Evolutionary conservation across 2,113 vertebrate species (phyloP).

Genomic region (Corydoras sp.): DNA sequence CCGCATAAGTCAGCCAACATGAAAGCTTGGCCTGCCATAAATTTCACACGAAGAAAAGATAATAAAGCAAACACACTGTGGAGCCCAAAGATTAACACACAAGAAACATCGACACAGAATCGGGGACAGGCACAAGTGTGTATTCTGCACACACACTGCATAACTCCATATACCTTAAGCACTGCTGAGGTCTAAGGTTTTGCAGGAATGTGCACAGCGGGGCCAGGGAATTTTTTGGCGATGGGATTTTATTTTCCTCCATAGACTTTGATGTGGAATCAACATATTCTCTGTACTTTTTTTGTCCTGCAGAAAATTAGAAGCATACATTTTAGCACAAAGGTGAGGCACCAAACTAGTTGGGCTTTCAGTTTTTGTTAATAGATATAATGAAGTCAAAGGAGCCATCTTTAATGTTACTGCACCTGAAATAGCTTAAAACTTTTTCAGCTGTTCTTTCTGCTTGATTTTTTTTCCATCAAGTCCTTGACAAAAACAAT

Average conservation of each 20-base stretch:
- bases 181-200: conserved; percentile 37
- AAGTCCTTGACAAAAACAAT: no score
- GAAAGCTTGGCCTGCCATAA: conserved; percentile 50
- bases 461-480: no score
- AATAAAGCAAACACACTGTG: conserved; percentile 48
- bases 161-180: conserved; percentile 48
- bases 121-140: neutral
- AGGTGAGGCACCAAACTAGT: conserved; percentile 45
- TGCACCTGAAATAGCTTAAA: no score
- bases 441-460: no score
- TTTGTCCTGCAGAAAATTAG: conserved; percentile 49
- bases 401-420: no score
- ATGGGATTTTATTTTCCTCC: conserved; percentile 51
- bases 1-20: conserved; percentile 60
- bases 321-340: conserved; percentile 54
- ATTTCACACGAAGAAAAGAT: conserved; percentile 39
- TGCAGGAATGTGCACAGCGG: conserved; percentile 47
- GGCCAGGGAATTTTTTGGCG: conserved; percentile 56
- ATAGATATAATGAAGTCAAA: no score
- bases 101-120: conserved; percentile 19
- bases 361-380: conserved; percentile 8
- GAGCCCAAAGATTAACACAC: conserved; percentile 43
- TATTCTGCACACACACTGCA: conserved; percentile 30
- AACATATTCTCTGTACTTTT: conserved; percentile 51
- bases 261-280: conserved; percentile 57